These are phyloP conservation scores for Actinemys pallida DNA, from an alignment of 2,113 vertebrate genomes.

Conservation along the genomic window DNA sequence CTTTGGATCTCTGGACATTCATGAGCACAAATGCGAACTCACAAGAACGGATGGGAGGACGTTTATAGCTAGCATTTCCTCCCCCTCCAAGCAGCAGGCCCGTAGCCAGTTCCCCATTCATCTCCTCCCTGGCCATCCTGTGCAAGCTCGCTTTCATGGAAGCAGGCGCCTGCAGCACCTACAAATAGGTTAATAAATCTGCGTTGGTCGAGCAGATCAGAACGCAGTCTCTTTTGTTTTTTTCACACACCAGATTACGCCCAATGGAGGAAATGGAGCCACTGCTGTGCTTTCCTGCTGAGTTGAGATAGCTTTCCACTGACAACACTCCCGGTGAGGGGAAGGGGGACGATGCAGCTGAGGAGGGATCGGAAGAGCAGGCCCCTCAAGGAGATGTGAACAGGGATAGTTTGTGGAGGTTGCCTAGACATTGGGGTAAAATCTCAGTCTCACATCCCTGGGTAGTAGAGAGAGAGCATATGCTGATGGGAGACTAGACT, in stretches of 20 bases:
- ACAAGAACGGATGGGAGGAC: background rate
- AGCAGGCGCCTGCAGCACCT: background rate
- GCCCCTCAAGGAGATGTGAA: accelerated
- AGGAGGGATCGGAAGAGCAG: background rate
- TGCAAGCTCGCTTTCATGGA: accelerated
- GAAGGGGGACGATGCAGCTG: background rate
- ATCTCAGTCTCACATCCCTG: accelerated
- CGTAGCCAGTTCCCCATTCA: background rate
- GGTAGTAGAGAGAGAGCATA: background rate
- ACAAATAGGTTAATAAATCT: background rate
- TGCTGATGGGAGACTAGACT: background rate
- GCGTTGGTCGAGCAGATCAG: background rate
- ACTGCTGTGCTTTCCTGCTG: background rate
- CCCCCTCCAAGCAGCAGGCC: background rate
- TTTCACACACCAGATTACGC: background rate
- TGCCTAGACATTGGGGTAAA: background rate
- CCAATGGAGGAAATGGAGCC: background rate
- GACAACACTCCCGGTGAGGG: background rate
- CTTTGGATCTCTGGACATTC: background rate
- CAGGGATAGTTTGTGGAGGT: background rate
- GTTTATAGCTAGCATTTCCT: background rate
- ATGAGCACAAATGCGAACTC: background rate
- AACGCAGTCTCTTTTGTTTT: background rate
- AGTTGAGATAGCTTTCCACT: accelerated
- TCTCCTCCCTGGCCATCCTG: background rate